Percentiles rank a stretch among this genome's conserved stretches.
Evolutionary conservation across 2,888 invertebrate genomes (phyloP).

Genomic region (Folsomia candida): DNA sequence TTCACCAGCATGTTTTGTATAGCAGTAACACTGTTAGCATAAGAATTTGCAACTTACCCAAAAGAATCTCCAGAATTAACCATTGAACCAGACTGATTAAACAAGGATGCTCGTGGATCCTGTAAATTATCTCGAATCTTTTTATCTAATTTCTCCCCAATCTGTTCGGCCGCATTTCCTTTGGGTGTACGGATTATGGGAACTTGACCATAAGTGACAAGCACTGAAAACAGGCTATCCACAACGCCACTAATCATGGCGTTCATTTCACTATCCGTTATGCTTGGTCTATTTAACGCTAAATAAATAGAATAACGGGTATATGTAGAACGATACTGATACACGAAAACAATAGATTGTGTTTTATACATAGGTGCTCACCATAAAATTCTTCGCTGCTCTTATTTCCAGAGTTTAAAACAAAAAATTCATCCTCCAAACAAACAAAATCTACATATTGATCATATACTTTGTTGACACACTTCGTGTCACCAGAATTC

Average conservation of each 20-base stretch:
- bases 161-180: constrained; percentile 98
- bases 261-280: constrained; percentile 94
- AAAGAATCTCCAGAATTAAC: neutral
- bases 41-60: neutral
- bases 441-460: constrained; percentile 98
- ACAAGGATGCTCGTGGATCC: constrained; percentile 94
- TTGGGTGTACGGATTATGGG: constrained; percentile 89
- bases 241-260: constrained; percentile 89
- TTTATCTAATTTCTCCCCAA: constrained; percentile 93
- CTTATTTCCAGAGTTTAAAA: constrained; percentile 61
- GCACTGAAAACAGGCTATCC: constrained; percentile 94
- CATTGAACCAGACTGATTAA: constrained; percentile 54
- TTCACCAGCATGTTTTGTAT: neutral
- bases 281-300: constrained; percentile 82
- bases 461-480: constrained; percentile 93
- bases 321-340: too few species aligned
- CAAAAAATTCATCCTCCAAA: constrained; percentile 95
- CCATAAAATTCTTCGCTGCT: constrained; percentile 78
- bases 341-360: too few species aligned
- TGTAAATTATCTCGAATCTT: constrained; percentile 94
- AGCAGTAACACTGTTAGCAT: neutral
- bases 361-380: too few species aligned
- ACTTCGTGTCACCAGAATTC: constrained; percentile 83
- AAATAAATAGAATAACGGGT: constrained; percentile 4
- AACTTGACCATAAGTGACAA: constrained; percentile 90